Evolutionary conservation across 2,113 vertebrate genomes (phyloP).

Genomic region (Morone saxatilis): DNA sequence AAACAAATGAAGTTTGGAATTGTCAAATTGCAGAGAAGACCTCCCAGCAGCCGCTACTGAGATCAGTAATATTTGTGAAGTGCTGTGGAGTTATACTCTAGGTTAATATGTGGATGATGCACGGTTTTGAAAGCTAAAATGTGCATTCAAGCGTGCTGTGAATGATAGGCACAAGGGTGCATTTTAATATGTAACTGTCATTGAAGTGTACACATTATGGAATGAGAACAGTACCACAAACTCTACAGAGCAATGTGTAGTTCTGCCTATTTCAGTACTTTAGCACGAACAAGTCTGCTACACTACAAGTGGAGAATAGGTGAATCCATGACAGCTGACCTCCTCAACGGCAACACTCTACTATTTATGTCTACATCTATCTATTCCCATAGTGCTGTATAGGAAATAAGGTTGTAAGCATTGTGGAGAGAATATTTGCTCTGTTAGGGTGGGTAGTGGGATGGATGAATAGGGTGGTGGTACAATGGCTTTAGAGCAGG

Average conservation of each 20-base stretch:
- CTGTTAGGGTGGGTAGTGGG: neutral
- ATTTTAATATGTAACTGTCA: neutral
- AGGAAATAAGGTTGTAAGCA: slow-evolving; percentile 1
- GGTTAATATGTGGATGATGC: neutral
- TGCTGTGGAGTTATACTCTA: neutral
- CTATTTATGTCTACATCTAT: neutral
- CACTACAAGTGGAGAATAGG: neutral
- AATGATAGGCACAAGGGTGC: neutral
- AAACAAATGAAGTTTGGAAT: slow-evolving; percentile 70
- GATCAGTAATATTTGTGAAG: slow-evolving; percentile 23
- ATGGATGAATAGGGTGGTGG: neutral
- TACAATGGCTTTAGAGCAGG: neutral
- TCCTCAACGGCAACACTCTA: neutral
- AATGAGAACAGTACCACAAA: neutral
- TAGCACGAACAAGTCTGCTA: neutral
- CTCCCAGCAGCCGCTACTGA: slow-evolving; percentile 40
- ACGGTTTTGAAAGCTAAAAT: neutral
- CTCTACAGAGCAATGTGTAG: neutral
- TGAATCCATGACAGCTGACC: neutral
- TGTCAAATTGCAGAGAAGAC: slow-evolving; percentile 44
- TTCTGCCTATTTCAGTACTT: neutral
- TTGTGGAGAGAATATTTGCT: neutral
- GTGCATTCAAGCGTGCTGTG: neutral
- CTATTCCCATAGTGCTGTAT: neutral
- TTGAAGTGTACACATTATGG: neutral